Evolutionary conservation across 2,888 invertebrate genomes (phyloP).

Genomic region (Cacoxenus indagator): DNA sequence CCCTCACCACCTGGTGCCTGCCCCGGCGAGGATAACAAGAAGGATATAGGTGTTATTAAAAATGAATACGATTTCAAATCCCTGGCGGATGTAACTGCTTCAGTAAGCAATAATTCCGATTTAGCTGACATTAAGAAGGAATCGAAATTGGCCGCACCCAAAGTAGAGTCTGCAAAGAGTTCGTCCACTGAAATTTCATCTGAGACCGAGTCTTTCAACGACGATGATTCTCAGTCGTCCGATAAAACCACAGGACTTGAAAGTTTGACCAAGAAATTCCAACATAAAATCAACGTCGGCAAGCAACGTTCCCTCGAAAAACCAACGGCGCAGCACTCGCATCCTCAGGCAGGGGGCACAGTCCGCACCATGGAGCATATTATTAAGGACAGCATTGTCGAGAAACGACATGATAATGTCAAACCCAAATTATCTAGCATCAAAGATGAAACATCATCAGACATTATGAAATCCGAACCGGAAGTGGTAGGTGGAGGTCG

Average conservation of each 20-base stretch:
- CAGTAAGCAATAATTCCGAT: not conserved
- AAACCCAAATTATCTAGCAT: conserved; percentile 48
- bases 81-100: conserved; percentile 26
- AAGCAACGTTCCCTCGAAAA: conserved; percentile 53
- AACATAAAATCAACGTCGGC: conserved; percentile 59
- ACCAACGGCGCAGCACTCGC: conserved; percentile 24
- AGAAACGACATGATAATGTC: conserved; percentile 57
- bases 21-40: not conserved
- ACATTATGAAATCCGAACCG: conserved; percentile 13
- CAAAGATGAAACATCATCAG: conserved; percentile 36
- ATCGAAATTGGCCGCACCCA: conserved; percentile 37
- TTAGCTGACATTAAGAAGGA: conserved; percentile 45
- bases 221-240: conserved; percentile 70
- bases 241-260: conserved; percentile 65
- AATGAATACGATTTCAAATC: conserved; percentile 41
- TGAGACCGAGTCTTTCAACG: conserved; percentile 68
- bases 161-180: conserved; percentile 52
- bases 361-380: not conserved
- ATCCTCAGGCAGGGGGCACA: not conserved
- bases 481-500: conserved; percentile 19
- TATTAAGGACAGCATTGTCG: conserved; percentile 44
- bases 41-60: conserved; percentile 36
- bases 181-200: conserved; percentile 68
- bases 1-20: conserved; percentile 9
- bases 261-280: conserved; percentile 61